Conservation (phyloP, 2,797 vertebrate species). For the Coluber constrictor region DNA sequence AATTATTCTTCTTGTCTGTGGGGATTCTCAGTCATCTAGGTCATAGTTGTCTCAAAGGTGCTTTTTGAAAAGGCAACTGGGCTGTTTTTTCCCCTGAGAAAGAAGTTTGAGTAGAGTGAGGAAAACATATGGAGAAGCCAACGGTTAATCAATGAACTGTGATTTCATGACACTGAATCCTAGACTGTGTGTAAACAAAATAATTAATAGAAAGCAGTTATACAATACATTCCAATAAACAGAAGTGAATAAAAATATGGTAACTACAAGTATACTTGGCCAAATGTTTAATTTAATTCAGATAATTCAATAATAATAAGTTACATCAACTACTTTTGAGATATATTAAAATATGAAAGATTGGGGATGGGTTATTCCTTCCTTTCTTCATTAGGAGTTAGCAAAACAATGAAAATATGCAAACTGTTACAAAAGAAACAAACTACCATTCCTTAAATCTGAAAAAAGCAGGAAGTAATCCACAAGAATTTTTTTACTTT, state of each 20-base stretch:
- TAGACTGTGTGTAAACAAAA: background rate
- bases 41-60: background rate
- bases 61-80: background rate
- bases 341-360: background rate
- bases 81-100: background rate
- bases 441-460: background rate
- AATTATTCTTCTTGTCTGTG: background rate
- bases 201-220: background rate
- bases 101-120: background rate
- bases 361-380: background rate
- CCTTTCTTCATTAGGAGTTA: background rate
- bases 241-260: background rate
- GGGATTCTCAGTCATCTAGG: background rate
- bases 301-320: background rate
- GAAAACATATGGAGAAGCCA: background rate
- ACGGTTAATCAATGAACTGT: background rate
- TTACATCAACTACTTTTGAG: background rate
- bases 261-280: background rate
- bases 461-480: background rate
- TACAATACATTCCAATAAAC: background rate
- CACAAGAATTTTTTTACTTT: background rate
- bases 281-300: background rate
- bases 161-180: background rate
- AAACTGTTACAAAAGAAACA: background rate
- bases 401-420: background rate